Base-by-base conservation (phyloP, 30 jellyfish, hydroid and myxozoan genomes). In the Turritopsis rubra region DNA sequence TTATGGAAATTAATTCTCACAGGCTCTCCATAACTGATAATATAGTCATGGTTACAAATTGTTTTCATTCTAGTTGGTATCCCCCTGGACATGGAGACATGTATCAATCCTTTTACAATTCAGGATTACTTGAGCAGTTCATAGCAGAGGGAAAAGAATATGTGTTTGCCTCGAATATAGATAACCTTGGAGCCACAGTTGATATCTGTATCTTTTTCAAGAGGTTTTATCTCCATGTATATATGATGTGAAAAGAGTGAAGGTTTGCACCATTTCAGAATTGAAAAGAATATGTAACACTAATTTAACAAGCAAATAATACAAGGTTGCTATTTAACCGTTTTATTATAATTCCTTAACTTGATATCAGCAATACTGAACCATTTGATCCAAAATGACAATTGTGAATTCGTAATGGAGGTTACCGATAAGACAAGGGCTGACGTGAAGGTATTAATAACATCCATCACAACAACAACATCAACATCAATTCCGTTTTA, bases 61-160 rank as follows among this genome's bases (percentile, higher is more conserved):
- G 60, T 7, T 75, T 75, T 52, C 1, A 1, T 83, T 71, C 52
- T 52, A 94, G 99, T 65, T 94, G 99, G 99, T 94, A 88, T 72
- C 99, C 99, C 20, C 99, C 99, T 71, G 99, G 99, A 22, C 99
- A 94, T 53, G 99, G 99, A 24, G 96, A 94, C 78, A 88, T 77
- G 65, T 94, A 94, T 75, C 97, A 94, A 41, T 79, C 99, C 26
- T 94, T 94, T 79, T 87, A 88, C 66, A 84, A 94, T 53, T 94
- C 97, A 1, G 99, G 99, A 20, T 71, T 94, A 41, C 86, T 94
- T 27, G 92, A 81, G 21, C 83, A 85, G 31, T 94, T 94, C 85
- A 88, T 94, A 30, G 83, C 85, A 25, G 86, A 86, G 65, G 99
- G 99, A 23, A 89, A 89, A 73, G 99, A 94, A 70, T 86, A 80